Base-by-base conservation (phyloP, 2,797 vertebrate species). In the Gobio occitaniae region DNA sequence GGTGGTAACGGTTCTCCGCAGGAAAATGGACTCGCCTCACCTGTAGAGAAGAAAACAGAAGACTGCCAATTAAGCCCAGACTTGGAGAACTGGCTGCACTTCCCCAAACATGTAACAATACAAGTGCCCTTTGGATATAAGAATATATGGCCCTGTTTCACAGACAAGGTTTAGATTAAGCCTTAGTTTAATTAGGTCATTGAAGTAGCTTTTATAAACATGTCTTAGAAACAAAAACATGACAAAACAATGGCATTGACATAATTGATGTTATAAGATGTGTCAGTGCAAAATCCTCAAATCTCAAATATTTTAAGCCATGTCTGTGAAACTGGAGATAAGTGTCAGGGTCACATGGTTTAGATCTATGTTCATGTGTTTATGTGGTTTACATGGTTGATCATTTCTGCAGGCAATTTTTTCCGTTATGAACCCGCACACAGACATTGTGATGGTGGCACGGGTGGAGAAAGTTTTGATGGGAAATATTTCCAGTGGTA, bases 381-480 rank as follows among this genome's bases (percentile, higher is more conserved):
- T 17, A 48, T 38, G 12, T 79, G 16, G 11, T 65, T 75, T 61
- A 48, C 41, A 32, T 83, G 78, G 4, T 52, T 83, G 17, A 44
- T 83, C 52, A 86, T 41, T 44, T 15, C 44, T 85, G 17, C 86
- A 99, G 98, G 98, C 97, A 70, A 94, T 99, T 91, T 99, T 99
- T 91, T 98, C 98, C 25, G 94, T 99, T 91, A 97, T 96, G 82
- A 97, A 99, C 90, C 97, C 98, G 2, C 97, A 99, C 91, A 95
- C 95, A 1, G 98, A 99, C 87, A 97, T 99, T 4, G 96, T 99
- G 81, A 93, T 99, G 92, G 96, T 99, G 92, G 98, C 98, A 87
- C 96, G 96, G 93, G 95, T 99, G 83, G 98, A 99, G 90, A 99
- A 99, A 91, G 96, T 99, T 87, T 95, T 99, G 76, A 99, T 96